Conservation (phyloP, 1,140 invertebrate genomes). For the Cyrtorhinus lividipennis region DNA sequence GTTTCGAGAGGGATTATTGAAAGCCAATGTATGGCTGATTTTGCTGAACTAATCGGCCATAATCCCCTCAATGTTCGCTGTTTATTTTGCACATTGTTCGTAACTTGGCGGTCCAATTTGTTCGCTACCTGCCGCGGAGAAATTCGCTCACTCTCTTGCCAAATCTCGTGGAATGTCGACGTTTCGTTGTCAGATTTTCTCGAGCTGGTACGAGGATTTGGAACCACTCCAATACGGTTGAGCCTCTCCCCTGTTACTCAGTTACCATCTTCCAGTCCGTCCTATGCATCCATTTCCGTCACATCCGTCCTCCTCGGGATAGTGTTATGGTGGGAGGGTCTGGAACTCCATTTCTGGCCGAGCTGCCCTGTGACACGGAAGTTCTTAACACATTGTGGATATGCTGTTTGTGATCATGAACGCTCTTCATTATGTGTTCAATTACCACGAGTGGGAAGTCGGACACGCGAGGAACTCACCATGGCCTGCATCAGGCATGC, state of each 20-base stretch:
- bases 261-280: background rate
- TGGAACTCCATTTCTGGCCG: background rate
- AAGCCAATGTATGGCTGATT: too few relatives aligned
- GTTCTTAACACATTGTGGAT: too few relatives aligned
- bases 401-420: slow-evolving; percentile 23
- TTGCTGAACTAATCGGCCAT: too few relatives aligned
- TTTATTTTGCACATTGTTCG: too few relatives aligned
- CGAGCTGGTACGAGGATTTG: too few relatives aligned
- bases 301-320: background rate
- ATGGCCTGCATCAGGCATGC: background rate
- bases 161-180: background rate
- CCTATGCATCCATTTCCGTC: background rate
- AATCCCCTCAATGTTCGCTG: too few relatives aligned
- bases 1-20: too few relatives aligned
- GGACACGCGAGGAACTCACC: background rate
- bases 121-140: too few relatives aligned
- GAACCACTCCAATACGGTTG: too few relatives aligned
- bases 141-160: background rate
- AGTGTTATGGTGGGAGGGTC: background rate
- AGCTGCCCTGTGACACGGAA: too few relatives aligned
- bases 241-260: too few relatives aligned
- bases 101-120: too few relatives aligned
- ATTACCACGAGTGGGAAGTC: slow-evolving; percentile 25
- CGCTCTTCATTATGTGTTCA: slow-evolving; percentile 25
- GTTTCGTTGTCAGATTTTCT: background rate